Percentiles rank a stretch among this genome's conserved stretches.
Conservation (phyloP, 1,140 invertebrate genomes). For the Euwallacea similis region DNA sequence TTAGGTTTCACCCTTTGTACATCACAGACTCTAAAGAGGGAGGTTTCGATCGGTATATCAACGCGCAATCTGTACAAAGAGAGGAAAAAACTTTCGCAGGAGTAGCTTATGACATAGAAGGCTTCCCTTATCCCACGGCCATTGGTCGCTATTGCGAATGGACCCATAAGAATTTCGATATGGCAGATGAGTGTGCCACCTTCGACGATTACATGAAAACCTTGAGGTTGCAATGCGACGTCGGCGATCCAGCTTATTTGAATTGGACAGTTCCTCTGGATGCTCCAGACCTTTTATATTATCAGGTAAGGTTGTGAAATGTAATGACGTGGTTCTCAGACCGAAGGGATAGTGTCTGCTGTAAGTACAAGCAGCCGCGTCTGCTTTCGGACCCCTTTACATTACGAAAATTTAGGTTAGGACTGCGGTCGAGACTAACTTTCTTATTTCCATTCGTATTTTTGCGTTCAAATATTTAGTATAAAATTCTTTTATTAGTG, state of each 20-base stretch:
- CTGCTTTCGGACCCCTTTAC: too few species aligned
- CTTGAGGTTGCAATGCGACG: slow-evolving; percentile 72
- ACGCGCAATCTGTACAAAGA: slow-evolving; percentile 38
- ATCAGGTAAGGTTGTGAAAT: slow-evolving; percentile 70
- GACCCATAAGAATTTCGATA: slow-evolving; percentile 71
- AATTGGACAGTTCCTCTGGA: slow-evolving; percentile 81
- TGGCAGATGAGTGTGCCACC: slow-evolving; percentile 64
- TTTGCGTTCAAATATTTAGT: slow-evolving; percentile 2
- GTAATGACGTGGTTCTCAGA: background rate
- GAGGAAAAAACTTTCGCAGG: slow-evolving; percentile 73
- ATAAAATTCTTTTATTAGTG: slow-evolving; percentile 65
- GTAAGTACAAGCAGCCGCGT: background rate
- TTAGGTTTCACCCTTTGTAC: slow-evolving; percentile 90
- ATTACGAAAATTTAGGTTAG: too few species aligned
- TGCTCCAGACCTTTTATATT: slow-evolving; percentile 81
- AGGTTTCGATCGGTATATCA: slow-evolving; percentile 72
- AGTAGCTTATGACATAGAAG: slow-evolving; percentile 71
- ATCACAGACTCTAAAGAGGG: slow-evolving; percentile 85
- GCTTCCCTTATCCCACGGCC: slow-evolving; percentile 77
- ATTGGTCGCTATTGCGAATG: slow-evolving; percentile 76
- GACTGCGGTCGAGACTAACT: too few species aligned
- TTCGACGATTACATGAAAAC: slow-evolving; percentile 79
- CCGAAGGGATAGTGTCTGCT: background rate
- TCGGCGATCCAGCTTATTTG: slow-evolving; percentile 71
- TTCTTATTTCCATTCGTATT: too few species aligned